A percentile compares a stretch with the other conserved stretches of the same genome.
Conservation (phyloP, 2,113 vertebrate genomes). For the Rhinolophus sinicus region DNA sequence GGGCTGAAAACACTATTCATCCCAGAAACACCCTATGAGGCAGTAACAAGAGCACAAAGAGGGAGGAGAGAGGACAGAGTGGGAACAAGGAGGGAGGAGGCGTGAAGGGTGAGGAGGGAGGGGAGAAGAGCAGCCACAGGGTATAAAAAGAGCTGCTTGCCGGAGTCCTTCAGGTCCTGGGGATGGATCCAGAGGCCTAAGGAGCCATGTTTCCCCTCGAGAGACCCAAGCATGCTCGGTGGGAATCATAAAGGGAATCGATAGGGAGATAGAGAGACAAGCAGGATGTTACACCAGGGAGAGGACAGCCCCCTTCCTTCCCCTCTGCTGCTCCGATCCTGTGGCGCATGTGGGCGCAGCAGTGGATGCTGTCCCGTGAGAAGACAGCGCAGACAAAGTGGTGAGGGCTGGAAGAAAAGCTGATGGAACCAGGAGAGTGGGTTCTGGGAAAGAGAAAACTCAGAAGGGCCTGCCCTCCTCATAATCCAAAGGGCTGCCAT, state of each 20-base stretch:
- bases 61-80: not conserved
- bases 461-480: not conserved
- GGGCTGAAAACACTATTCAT: slow-evolving; percentile 63
- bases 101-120: not conserved
- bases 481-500: not conserved
- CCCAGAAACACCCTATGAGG: slow-evolving; percentile 17
- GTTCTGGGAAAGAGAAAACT: not conserved
- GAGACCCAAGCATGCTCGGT: not conserved
- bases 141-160: no score
- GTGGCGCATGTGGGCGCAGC: not conserved
- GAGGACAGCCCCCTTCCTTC: not conserved
- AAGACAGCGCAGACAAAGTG: not conserved
- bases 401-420: not conserved
- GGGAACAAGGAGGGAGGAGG: not conserved
- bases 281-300: not conserved
- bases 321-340: not conserved
- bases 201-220: not conserved
- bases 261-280: not conserved
- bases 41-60: slow-evolving; percentile 22
- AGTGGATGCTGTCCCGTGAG: not conserved
- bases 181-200: not conserved
- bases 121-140: not conserved
- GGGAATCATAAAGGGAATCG: not conserved
- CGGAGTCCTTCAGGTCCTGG: not conserved
- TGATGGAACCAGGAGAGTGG: not conserved